Base-by-base conservation (phyloP, 1,140 invertebrate species). In the Zophobas morio region DNA sequence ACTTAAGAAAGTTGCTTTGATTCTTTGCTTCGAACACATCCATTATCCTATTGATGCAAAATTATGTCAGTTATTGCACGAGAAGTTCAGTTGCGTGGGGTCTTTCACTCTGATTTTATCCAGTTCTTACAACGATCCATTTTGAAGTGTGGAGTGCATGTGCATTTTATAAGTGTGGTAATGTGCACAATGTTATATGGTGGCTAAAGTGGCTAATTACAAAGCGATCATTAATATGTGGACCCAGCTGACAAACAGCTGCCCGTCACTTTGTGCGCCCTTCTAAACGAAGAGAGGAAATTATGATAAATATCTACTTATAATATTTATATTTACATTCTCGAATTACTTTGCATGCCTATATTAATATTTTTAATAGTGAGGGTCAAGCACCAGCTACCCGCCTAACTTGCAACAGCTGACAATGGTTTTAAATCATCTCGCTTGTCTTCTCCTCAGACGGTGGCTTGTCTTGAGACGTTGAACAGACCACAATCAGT, bases 191-290 rank as follows among this genome's bases (percentile, higher is more conserved):
- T 82, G 81, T 83, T 81, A 81, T 66, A 60, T 71, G 60, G 74
- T 78, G 60, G 70, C 51, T 78, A 76, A 83, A 82, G 82, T 81
- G 78, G 81, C 75, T 85, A 85, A 85, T 85, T 85, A 84, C 83
- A 85, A 85, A 84, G 82, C 74, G 72, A 84, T 85, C 84, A 85
- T 85, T 85, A 85, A 85, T 85, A 84, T 80, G 77, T 77, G 78
- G 71, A 60, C 75, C 82, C 84, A 84, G 84, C 84, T 84, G 84
- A 84, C 84, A 81, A 75, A 72, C 83, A 83, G 83, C 84, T 83
- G 81, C 81, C 80, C 79, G 79, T 81, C 81, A 82, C 60, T 66
- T 66, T 80, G 81, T 78, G 81, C 82, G 79, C 82, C 84, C 82
- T 82, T 84, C 80, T 80, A 84, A 82, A 84, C 82, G 82, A 84